Conservation (phyloP, 2,113 vertebrate genomes). For the Charina bottae region DNA sequence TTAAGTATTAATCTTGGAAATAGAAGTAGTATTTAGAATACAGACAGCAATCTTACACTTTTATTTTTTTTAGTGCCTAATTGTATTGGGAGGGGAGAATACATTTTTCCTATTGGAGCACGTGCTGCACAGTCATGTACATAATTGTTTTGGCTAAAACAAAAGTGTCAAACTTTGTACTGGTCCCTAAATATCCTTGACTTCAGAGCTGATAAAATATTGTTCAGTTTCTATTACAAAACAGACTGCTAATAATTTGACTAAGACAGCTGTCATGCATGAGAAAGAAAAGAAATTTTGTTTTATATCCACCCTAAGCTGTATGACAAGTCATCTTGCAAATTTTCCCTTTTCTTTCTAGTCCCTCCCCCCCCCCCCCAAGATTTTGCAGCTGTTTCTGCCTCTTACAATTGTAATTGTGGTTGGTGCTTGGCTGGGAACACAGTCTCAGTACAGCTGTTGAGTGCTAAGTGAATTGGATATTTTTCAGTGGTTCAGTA, state of each 20-base stretch:
- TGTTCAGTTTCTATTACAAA: slow-evolving; percentile 75
- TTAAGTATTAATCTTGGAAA: slow-evolving; percentile 35
- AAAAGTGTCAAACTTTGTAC: slow-evolving; percentile 65
- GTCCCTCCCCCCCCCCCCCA: slow-evolving; percentile 37
- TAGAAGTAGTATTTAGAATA: slow-evolving; percentile 50
- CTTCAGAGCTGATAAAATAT: slow-evolving; percentile 70
- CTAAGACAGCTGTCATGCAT: slow-evolving; percentile 76
- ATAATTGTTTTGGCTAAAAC: slow-evolving; percentile 69
- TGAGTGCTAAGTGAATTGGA: slow-evolving; percentile 79
- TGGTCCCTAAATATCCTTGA: slow-evolving; percentile 58
- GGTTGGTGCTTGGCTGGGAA: slow-evolving; percentile 77
- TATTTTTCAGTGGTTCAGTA: slow-evolving; percentile 82
- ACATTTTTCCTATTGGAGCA: slow-evolving; percentile 45
- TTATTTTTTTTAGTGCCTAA: slow-evolving; percentile 59
- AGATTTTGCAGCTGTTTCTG: slow-evolving; percentile 81
- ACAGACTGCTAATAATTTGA: slow-evolving; percentile 70
- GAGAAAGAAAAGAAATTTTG: slow-evolving; percentile 78
- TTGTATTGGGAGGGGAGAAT: slow-evolving; percentile 41
- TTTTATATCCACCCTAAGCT: slow-evolving; percentile 81
- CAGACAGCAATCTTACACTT: slow-evolving; percentile 59
- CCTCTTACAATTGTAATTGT: slow-evolving; percentile 76
- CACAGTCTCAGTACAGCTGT: slow-evolving; percentile 76
- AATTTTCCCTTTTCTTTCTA: slow-evolving; percentile 44
- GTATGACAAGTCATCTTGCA: slow-evolving; percentile 60
- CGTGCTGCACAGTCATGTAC: slow-evolving; percentile 55